Evolutionary conservation across 2,888 invertebrate genomes (phyloP).

Genomic region (Lacanobia wlatinum): DNA sequence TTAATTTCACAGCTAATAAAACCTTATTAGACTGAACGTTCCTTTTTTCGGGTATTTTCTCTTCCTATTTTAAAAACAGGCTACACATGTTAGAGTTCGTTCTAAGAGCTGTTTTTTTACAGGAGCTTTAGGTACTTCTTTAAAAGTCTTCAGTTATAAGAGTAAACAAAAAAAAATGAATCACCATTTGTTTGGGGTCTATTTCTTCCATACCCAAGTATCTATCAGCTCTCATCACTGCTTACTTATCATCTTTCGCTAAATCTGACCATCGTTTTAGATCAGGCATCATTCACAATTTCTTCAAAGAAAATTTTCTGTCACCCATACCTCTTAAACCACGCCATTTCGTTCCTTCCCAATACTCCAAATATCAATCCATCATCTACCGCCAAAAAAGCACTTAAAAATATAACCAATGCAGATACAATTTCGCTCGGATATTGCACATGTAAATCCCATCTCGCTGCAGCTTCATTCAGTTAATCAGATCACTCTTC

Average conservation of each 20-base stretch:
- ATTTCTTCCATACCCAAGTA: too few species aligned
- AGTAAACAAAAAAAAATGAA: too few species aligned
- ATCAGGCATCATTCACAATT: neutral
- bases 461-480: conserved; percentile 42
- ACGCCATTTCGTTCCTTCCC: neutral
- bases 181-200: too few species aligned
- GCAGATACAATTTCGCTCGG: conserved; percentile 28
- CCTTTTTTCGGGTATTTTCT: too few species aligned
- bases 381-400: neutral
- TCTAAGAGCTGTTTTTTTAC: too few species aligned
- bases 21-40: conserved; percentile 23
- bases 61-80: neutral
- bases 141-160: too few species aligned
- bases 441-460: conserved; percentile 43
- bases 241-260: too few species aligned
- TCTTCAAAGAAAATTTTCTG: neutral
- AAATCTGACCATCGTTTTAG: neutral
- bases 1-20: conserved; percentile 37
- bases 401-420: conserved; percentile 13
- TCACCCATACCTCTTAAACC: neutral
- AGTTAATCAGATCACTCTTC: conserved; percentile 32
- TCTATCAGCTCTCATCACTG: neutral
- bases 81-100: too few species aligned
- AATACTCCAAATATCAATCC: conserved; percentile 1
- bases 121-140: too few species aligned